Evolutionary conservation across 2,113 vertebrate genomes (phyloP), one percentile per base, ranked within the genome.

Genomic region (Corythaeola cristata): DNA sequence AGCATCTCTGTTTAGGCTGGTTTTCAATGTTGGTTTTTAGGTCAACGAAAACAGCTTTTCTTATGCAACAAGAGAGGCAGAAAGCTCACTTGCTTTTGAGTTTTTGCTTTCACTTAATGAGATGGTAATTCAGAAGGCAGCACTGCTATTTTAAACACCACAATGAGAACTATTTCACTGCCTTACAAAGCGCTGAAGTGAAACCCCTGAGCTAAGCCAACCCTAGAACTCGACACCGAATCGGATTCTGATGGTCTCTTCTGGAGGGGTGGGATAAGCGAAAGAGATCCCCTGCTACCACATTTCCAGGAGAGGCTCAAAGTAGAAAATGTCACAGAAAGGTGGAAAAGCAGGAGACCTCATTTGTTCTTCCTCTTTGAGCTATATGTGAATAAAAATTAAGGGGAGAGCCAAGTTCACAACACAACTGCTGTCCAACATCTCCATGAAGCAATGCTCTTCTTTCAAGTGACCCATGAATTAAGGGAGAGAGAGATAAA

Each of bases 11-110:
- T 56, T 88, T 45, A 71, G 82, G 55, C 88, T 94, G 76, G 5
- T 45, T 93, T 92, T 93, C 95, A 93, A 18, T 81, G 79, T 72
- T 47, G 64, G 56, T 88, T 96, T 95, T 96, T 89, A 97, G 96
- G 95, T 96, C 96, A 96, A 95, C 88, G 53, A 84, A 88, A 96
- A 85, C 96, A 96, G 93, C 95, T 93, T 96, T 97, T 95, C 92
- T 95, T 93, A 90, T 86, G 88, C 88, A 95, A 96, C 72, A 63
- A 89, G 85, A 77, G 80, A 58, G 5, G 37, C 49, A 93, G 85
- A 93, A 77, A 86, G 88, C 95, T 73, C 88, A 11, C 82, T 96
- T 76, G 78, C 93, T 90, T 92, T 88, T 56, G 88, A 93, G 88
- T 50, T 94, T 80, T 77, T 49, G 64, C 88, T 96, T 95, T 93